These are phyloP conservation scores for Andrena camellia DNA, from an alignment of 2,888 invertebrate species.

Conservation along the genomic window DNA sequence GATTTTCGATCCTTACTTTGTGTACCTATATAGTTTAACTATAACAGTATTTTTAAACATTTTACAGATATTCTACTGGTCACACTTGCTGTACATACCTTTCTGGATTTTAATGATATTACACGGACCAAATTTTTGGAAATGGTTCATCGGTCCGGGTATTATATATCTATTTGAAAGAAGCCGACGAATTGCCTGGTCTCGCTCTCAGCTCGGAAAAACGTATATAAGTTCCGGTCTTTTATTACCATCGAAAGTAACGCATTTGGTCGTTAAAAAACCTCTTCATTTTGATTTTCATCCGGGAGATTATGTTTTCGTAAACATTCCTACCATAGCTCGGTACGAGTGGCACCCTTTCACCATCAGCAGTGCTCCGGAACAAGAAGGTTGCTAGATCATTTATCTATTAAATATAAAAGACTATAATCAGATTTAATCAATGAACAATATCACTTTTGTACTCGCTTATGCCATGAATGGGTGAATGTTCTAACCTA, in stretches of 20 bases:
- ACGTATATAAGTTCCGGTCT: conserved; percentile 96
- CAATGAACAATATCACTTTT: not conserved
- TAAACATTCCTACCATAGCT: conserved; percentile 96
- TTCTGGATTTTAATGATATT: conserved; percentile 94
- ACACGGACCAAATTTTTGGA: conserved; percentile 97
- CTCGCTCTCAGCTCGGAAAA: conserved; percentile 90
- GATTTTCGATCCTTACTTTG: too few relatives aligned
- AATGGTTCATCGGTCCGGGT: conserved; percentile 96
- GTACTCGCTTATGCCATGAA: too few relatives aligned
- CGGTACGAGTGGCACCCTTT: conserved; percentile 99
- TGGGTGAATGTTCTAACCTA: too few relatives aligned
- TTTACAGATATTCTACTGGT: conserved; percentile 95
- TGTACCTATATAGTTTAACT: not conserved
- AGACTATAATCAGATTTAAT: not conserved
- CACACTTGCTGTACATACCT: conserved; percentile 94
- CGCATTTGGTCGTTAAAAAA: conserved; percentile 95
- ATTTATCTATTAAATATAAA: not conserved
- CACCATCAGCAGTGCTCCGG: conserved; percentile 97
- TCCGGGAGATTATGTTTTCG: conserved; percentile 97
- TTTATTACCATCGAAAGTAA: conserved; percentile 94
- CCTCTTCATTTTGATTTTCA: conserved; percentile 95
- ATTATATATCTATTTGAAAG: conserved; percentile 92
- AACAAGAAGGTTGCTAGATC: conserved; percentile 90
- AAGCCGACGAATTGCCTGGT: conserved; percentile 87
- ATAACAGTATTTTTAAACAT: not conserved